These are phyloP conservation scores for Puffinus mauretanicus DNA, from an alignment of 2,113 vertebrate genomes.

Conservation along the genomic window DNA sequence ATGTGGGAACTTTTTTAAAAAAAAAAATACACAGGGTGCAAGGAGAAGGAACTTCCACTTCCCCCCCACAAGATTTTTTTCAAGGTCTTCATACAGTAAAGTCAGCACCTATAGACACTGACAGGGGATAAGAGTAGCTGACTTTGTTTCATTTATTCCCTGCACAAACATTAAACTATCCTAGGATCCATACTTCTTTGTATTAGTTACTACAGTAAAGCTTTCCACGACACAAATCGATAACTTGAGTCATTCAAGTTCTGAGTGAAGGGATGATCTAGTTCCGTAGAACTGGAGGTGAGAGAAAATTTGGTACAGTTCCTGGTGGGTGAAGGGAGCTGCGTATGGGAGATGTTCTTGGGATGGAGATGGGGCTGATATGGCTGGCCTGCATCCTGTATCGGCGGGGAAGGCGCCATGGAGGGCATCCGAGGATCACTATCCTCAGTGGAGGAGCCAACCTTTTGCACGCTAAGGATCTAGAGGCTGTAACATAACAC, in stretches of 20 bases:
- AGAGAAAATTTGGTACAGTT: not conserved
- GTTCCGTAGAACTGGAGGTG: not conserved
- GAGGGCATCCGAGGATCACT: not conserved
- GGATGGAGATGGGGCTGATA: not conserved
- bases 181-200: not conserved
- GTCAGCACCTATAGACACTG: not conserved
- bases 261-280: not conserved
- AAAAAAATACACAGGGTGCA: not conserved
- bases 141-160: not conserved
- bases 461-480: not conserved
- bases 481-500: not conserved
- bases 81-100: not conserved
- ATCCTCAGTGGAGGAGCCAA: not conserved
- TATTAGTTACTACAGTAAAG: not conserved
- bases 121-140: not conserved
- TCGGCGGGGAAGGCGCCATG: fast-evolving
- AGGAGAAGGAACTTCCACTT: not conserved
- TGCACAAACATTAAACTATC: not conserved
- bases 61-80: not conserved
- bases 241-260: not conserved
- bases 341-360: fast-evolving
- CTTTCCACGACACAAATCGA: not conserved
- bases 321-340: not conserved
- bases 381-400: not conserved
- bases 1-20: not conserved